Evolutionary conservation across 2,113 vertebrate genomes (phyloP).

Genomic region (Eptesicus fuscus): DNA sequence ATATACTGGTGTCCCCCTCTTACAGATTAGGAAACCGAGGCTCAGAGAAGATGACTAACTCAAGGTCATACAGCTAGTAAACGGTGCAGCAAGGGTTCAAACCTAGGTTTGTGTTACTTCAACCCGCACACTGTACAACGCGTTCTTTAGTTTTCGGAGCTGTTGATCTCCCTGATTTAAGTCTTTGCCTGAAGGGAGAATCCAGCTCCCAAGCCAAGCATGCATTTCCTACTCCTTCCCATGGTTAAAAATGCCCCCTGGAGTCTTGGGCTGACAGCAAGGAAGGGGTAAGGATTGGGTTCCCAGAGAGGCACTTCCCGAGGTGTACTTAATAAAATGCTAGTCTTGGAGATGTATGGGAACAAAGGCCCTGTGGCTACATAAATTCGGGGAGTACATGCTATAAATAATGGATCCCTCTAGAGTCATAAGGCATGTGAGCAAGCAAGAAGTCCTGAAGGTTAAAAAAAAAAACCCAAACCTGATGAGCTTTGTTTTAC

Average conservation of each 20-base stretch:
- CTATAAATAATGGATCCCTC: too few relatives aligned
- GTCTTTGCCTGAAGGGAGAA: background rate
- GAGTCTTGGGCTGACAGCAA: background rate
- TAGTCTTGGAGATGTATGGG: background rate
- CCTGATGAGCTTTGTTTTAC: background rate
- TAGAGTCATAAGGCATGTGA: background rate
- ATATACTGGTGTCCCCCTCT: background rate
- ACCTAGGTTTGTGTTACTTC: background rate
- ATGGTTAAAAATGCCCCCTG: background rate
- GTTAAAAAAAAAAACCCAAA: background rate
- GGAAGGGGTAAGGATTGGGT: background rate
- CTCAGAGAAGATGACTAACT: background rate
- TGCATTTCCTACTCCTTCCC: background rate
- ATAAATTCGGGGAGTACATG: background rate
- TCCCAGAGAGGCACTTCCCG: background rate
- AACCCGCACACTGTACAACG: too few relatives aligned
- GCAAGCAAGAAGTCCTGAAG: background rate
- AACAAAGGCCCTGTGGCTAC: background rate
- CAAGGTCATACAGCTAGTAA: background rate
- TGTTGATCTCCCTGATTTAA: background rate
- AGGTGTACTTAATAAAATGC: background rate
- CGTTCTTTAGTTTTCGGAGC: background rate
- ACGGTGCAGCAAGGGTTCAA: background rate
- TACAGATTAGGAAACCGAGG: background rate
- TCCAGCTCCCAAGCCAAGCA: background rate